Base-by-base conservation (phyloP, 2,888 invertebrate species). In the Agriopis leucophaearia region DNA sequence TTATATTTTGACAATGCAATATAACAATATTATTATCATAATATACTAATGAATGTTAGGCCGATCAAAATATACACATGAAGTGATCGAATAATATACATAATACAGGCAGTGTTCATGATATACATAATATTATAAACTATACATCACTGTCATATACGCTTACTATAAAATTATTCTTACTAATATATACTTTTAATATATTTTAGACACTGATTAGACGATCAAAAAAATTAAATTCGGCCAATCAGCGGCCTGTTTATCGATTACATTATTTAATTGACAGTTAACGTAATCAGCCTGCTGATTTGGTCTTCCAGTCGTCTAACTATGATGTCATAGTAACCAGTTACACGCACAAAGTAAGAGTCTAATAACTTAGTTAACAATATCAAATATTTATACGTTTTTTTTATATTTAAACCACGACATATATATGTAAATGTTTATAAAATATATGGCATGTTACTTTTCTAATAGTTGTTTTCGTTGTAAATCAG, bases 381-480 rank as follows among this genome's bases (percentile, higher is more conserved):
- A 80, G 63, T 74, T 82, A 81, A 78, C 77, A 76, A 71, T 70
- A 76, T 55, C 56, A 74, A 77, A 79, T 79, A 79, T 78, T 79
- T 81, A 78, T 77, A 75, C 71, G 71, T 78, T 76, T 80, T 27
- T n/a, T 82, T 84, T 85, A 81, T 85, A 84, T 85, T 84, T 83
- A 85, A 83, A 85, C 86, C 83, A 86, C 83, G 76, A 86, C 83
- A 85, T 84, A 79, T 69, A 62, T 85, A 84, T 88, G 87, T 89
- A 89, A 85, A 87, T 71, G 67, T 72, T 87, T 89, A 89, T 87
- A 86, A 90, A 92, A 92, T 94, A 93, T 93, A 94, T 90, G 91
- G 89, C 91, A 92, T 92, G 92, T 94, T 94, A 93, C 86, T 92
- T 90, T 92, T 90, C 87, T 89, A 88, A 84, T 76, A 51, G 70